These are phyloP conservation scores for Sardinella longiceps DNA, from an alignment of 2,797 vertebrate species.

Conservation along the genomic window DNA sequence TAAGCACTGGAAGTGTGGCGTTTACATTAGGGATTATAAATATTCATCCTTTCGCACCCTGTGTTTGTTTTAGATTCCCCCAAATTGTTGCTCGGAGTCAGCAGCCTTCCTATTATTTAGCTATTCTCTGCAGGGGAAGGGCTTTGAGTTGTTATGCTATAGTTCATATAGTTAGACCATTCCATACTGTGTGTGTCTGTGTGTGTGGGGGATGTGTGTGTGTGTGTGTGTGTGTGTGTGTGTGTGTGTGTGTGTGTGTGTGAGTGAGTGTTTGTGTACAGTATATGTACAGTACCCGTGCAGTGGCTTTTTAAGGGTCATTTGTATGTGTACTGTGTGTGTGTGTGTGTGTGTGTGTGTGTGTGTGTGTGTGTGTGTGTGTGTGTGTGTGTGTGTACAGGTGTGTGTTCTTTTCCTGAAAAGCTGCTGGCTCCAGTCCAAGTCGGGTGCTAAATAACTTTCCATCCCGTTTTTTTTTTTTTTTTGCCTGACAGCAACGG, in stretches of 20 bases:
- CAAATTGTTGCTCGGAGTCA: conserved; percentile 52
- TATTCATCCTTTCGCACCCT: conserved; percentile 56
- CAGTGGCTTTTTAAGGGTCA: conserved; percentile 36
- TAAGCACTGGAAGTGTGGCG: conserved; percentile 57
- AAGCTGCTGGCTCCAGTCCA: conserved; percentile 52
- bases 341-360: not conserved
- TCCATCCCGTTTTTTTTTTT: conserved; percentile 62
- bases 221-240: not conserved
- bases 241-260: not conserved
- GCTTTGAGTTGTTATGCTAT: conserved; percentile 37
- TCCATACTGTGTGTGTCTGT: not conserved
- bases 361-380: not conserved
- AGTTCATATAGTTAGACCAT: conserved; percentile 51
- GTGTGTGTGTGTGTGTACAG: conserved; percentile 11
- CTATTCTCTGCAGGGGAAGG: conserved; percentile 45
- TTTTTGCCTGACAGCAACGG: conserved; percentile 60
- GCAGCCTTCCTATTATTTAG: conserved; percentile 53
- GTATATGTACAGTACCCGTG: not conserved
- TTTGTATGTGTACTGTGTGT: not conserved
- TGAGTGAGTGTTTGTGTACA: not conserved
- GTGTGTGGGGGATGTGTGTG: not conserved
- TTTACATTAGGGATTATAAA: conserved; percentile 62
- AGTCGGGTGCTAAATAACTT: conserved; percentile 65
- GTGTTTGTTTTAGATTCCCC: conserved; percentile 61
- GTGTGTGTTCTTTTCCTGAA: conserved; percentile 54